Evolutionary conservation across 2,888 invertebrate genomes (phyloP).

Genomic region (Temnothorax unifasciatus): DNA sequence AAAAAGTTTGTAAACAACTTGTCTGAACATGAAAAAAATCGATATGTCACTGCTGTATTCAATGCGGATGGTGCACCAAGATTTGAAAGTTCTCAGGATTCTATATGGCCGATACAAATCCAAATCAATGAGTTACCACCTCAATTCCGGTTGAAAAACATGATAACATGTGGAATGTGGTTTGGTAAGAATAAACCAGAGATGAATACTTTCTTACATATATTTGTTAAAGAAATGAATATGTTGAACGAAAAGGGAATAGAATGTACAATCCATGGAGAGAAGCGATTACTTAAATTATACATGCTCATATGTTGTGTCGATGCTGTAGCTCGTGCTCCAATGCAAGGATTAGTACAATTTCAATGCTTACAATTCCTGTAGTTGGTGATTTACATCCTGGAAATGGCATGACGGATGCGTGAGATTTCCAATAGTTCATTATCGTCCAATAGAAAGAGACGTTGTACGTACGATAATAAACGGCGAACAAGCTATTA

Average conservation of each 20-base stretch:
- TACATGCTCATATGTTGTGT: not conserved
- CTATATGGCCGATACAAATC: not conserved
- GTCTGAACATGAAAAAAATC: not conserved
- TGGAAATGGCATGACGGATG: not conserved
- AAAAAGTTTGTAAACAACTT: not conserved
- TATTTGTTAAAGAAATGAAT: not conserved
- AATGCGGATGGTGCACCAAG: not conserved
- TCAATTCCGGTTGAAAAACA: not conserved
- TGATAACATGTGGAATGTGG: not conserved
- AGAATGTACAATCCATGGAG: not conserved
- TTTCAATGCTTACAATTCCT: not conserved
- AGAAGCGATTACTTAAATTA: not conserved
- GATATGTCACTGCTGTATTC: not conserved
- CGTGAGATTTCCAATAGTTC: not conserved
- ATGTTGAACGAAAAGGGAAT: not conserved
- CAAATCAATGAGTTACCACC: not conserved
- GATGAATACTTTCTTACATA: not conserved
- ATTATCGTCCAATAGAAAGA: not conserved
- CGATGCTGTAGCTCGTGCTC: not conserved
- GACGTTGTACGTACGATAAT: not conserved
- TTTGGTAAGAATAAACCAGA: not conserved
- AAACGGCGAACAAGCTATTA: not conserved
- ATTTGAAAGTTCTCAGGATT: conserved; percentile 3
- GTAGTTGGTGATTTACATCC: conserved; percentile 3
- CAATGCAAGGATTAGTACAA: not conserved